Evolutionary conservation across 1,140 invertebrate genomes (phyloP), one percentile per base, ranked within the genome.

Genomic region (Drosophila kikkawai): DNA sequence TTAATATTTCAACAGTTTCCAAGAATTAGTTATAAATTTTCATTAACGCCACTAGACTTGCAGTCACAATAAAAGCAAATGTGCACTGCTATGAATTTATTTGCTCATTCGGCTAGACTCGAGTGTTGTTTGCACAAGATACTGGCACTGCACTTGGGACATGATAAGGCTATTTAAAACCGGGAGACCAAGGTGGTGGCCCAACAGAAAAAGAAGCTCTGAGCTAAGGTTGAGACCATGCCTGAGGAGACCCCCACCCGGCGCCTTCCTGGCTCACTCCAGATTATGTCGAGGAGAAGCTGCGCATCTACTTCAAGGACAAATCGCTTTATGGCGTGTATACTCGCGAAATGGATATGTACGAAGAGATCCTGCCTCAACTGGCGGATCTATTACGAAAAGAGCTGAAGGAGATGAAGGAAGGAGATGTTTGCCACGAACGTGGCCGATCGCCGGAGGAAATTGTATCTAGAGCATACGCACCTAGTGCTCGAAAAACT

Each of bases 391-490:
- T 91, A 1, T 19, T 91, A 0, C 53, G 19, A 7, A 19, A 65
- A 1, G 78, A 91, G 51, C 66, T 88, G 6, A 70, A 55, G 11
- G 88, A n/a, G n/a, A n/a, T n/a, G n/a, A n/a, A n/a, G n/a, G n/a
- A n/a, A n/a, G n/a, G n/a, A n/a, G n/a, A n/a, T n/a, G n/a, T n/a
- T n/a, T n/a, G n/a, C n/a, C n/a, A n/a, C n/a, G n/a, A n/a, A n/a
- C n/a, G 94, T 95, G 92, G 93, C 87, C 7, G 93, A 94, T 75
- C 92, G 95, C 41, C 75, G 92, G 5, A 91, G 93, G 55, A 94
- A 94, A 7, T 60, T 95, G 13, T 91, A 94, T 53, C 59, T 94
- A 3, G 74, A 93, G 7, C 93, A 94, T 58, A 79, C 94, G 0
- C 93, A 93, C 26, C 71, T 93, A 34, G 91, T 94, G 0, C 80